These are phyloP conservation scores for Centroberyx gerrardi DNA, from an alignment of 2,797 vertebrate species.

Conservation along the genomic window DNA sequence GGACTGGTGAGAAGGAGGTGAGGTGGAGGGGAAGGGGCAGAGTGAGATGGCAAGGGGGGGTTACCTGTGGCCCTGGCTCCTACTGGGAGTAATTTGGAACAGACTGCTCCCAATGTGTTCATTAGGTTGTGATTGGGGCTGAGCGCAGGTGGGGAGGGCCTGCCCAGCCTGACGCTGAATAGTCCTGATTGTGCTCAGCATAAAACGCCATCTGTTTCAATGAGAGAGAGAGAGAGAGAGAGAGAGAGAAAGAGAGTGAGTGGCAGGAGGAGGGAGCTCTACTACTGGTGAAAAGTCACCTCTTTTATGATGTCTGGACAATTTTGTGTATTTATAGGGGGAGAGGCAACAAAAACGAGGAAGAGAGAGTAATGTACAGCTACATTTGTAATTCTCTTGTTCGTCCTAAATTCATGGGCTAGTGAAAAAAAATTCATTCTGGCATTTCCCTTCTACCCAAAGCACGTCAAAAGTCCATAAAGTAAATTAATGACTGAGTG, in stretches of 20 bases:
- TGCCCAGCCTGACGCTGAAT: constrained; percentile 91
- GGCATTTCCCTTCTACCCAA: background rate
- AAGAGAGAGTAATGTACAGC: constrained; percentile 8
- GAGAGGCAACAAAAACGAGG: constrained; percentile 9
- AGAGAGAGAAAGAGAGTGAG: constrained; percentile 27
- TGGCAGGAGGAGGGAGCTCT: constrained; percentile 54
- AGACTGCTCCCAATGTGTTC: constrained; percentile 96
- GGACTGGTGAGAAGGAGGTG: constrained; percentile 69
- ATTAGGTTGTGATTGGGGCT: constrained; percentile 94
- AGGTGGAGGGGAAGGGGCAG: constrained; percentile 75
- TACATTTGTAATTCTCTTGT: constrained; percentile 9
- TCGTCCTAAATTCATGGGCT: constrained; percentile 25
- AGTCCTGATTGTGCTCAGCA: constrained; percentile 93
- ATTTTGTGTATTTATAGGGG: constrained; percentile 61
- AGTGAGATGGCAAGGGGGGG: constrained; percentile 63
- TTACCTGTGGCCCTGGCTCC: constrained; percentile 92
- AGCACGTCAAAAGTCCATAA: background rate
- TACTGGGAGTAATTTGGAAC: constrained; percentile 97
- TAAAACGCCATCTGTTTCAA: constrained; percentile 95
- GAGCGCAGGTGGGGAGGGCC: constrained; percentile 93
- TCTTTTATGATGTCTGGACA: constrained; percentile 72
- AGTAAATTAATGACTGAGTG: constrained; percentile 8
- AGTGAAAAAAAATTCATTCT: background rate
- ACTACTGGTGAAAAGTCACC: constrained; percentile 70
- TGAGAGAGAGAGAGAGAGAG: constrained; percentile 66